Percentiles rank a stretch among this genome's conserved stretches.
phyloP scores from a whole-genome alignment of 2,113 vertebrate genomes.

The Tylochromis polylepis region DNA sequence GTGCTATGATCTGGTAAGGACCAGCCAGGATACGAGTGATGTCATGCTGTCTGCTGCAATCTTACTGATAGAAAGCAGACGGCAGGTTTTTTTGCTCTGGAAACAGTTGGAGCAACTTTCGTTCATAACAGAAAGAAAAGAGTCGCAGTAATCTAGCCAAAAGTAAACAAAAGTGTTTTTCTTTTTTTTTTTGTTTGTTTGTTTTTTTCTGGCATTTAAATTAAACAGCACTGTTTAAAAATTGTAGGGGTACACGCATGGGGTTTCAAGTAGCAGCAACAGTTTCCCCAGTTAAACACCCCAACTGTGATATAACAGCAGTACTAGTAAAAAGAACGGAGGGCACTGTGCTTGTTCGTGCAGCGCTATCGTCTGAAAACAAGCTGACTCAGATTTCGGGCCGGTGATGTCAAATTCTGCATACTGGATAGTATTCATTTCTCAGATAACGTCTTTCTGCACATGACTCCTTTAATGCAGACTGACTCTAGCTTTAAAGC shows the following conservation, averaged over 20 bases:
- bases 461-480: not conserved
- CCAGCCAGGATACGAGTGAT: not conserved
- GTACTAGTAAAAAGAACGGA: not conserved
- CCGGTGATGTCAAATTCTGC: not conserved
- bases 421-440: not conserved
- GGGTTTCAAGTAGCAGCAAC: not conserved
- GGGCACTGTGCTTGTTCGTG: not conserved
- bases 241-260: not conserved
- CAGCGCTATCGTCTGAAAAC: not conserved
- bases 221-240: rapidly evolving
- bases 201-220: not conserved
- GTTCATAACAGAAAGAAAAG: not conserved
- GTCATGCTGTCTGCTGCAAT: not conserved
- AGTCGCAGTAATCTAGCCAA: not conserved
- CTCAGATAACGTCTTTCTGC: not conserved
- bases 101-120: not conserved
- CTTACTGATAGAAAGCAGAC: not conserved
- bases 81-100: not conserved
- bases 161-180: not conserved
- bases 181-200: not conserved
- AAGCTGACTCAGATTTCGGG: not conserved
- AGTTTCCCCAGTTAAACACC: not conserved
- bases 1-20: rapidly evolving
- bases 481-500: not conserved
- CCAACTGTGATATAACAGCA: too few relatives aligned